These are phyloP conservation scores for Sycophila texana DNA, from an alignment of 2,888 invertebrate genomes.

Conservation along the genomic window DNA sequence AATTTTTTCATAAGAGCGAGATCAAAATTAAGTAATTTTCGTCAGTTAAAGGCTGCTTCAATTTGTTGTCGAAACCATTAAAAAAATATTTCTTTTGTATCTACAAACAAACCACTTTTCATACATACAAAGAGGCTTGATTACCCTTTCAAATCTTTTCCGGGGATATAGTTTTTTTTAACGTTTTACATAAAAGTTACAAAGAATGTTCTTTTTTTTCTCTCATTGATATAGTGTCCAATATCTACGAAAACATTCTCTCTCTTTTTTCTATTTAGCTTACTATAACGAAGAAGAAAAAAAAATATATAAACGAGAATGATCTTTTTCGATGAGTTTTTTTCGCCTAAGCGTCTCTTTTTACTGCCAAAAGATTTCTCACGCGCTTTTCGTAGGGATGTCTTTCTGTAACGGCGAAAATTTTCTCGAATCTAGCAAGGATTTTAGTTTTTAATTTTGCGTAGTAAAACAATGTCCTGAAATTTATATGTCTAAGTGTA, in stretches of 20 bases:
- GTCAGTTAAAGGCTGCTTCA: no score
- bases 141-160: no score
- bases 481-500: slow-evolving; percentile 56
- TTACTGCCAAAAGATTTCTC: slow-evolving; percentile 40
- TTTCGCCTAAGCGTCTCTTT: slow-evolving; percentile 36
- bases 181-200: no score
- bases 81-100: no score
- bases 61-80: no score
- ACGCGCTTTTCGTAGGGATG: slow-evolving; percentile 21
- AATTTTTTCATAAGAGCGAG: no score
- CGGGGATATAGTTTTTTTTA: no score
- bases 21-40: no score
- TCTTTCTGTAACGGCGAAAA: slow-evolving; percentile 27
- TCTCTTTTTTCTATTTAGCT: slow-evolving; percentile 46
- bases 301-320: slow-evolving; percentile 17
- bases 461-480: slow-evolving; percentile 44
- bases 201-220: not conserved
- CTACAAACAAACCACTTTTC: no score
- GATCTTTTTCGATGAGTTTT: slow-evolving; percentile 29
- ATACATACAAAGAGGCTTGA: no score
- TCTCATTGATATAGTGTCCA: slow-evolving; percentile 34
- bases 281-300: slow-evolving; percentile 9
- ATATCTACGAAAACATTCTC: slow-evolving; percentile 37
- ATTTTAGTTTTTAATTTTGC: slow-evolving; percentile 44
- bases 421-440: slow-evolving; percentile 33